phyloP scores from a whole-genome alignment of 2,888 invertebrate species.

The Cosmorhoe ocellata region DNA sequence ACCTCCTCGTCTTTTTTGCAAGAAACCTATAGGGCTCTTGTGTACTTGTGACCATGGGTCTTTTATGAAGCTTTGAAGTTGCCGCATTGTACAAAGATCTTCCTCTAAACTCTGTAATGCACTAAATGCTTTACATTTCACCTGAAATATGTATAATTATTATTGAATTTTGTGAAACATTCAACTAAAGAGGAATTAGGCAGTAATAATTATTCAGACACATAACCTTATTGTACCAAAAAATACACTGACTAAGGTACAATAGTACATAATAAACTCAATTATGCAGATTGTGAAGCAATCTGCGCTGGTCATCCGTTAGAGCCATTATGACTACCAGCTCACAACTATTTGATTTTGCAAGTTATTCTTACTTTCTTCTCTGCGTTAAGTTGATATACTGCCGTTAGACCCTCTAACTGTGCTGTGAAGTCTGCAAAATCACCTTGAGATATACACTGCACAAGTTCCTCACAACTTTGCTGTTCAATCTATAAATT shows the following conservation, averaged over 20 bases:
- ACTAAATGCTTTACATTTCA: constrained; percentile 96
- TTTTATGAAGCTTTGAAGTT: constrained; percentile 88
- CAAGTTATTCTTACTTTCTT: constrained; percentile 83
- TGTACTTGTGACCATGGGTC: constrained; percentile 87
- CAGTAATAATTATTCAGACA: no score
- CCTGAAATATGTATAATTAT: constrained; percentile 50
- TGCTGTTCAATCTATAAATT: constrained; percentile 84
- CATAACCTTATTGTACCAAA: no score
- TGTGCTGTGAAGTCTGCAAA: constrained; percentile 96
- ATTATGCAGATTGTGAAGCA: no score
- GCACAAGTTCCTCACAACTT: constrained; percentile 94
- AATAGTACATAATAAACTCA: no score
- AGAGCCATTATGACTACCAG: no score
- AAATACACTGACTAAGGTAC: no score
- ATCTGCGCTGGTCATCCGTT: no score
- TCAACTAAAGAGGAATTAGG: no score
- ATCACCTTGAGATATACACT: constrained; percentile 91
- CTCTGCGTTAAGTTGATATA: constrained; percentile 96
- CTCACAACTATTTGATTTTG: no score
- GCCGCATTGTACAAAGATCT: constrained; percentile 91
- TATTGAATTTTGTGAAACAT: no score
- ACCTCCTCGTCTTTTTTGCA: constrained; percentile 92
- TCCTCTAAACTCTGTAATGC: constrained; percentile 95
- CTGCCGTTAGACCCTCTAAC: constrained; percentile 94
- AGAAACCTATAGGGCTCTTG: constrained; percentile 94